Evolutionary conservation across 2,888 invertebrate species (phyloP), one percentile per base, ranked within the genome.

Genomic region (Pemphredon lugubris): DNA sequence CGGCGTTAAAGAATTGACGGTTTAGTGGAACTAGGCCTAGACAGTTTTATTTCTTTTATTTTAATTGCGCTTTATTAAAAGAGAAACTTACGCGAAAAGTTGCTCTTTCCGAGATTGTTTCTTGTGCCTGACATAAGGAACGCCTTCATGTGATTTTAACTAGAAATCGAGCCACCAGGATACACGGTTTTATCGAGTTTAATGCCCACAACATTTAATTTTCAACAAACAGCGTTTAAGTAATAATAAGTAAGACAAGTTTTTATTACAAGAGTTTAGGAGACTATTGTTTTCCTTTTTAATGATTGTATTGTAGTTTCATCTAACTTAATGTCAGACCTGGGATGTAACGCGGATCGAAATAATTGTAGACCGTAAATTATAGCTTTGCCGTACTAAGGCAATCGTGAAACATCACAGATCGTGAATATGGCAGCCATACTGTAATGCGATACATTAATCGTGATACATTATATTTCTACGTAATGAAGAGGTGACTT

Each of bases 351-450:
- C 54, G 65, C 45, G 58, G 39, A 54, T 59, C 39, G 42, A 53
- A 26, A 55, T 37, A 55, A 37, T 39, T 48, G 9, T 58, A 63
- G 40, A 57, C 53, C 55, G 57, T 66, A 69, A 55, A 39, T 40
- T 50, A n/a, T 54, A 58, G 40, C 45, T 57, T 61, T 59, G 59
- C 61, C 67, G 69, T 61, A 57, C 34, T n/a, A n/a, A 47, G 40
- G 57, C 20, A 55, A 63, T 16, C 53, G 34, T 48, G 65, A 77
- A 75, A 81, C 82, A 84, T 84, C 84, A 83, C 81, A 83, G 65
- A 78, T 75, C 66, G 74, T 79, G 73, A 78, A 76, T 75, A 75
- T 75, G 84, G 81, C 81, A 84, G 83, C 83, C 84, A 82, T 84
- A 75, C 71, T 58, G 42, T 74, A 68, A 73, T 42, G 63, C 63